Percentiles rank a stretch among this genome's conserved stretches.
phyloP scores from a whole-genome alignment of 2,113 vertebrate genomes.

The Osmerus mordax region DNA sequence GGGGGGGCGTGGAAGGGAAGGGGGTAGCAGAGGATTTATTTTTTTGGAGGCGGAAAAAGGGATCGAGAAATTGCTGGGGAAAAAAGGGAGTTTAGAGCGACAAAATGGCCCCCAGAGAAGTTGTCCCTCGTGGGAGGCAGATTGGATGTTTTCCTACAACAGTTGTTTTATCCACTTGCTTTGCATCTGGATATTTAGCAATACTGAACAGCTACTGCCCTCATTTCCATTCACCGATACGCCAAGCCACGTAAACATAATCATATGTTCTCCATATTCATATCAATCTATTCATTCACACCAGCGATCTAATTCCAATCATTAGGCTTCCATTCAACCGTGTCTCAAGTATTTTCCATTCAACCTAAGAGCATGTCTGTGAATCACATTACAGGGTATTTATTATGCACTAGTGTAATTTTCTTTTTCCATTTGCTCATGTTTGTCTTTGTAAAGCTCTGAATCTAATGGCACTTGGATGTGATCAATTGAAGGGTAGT shows the following conservation, averaged over 20 bases:
- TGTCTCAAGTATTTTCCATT: constrained; percentile 56
- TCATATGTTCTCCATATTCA: constrained; percentile 47
- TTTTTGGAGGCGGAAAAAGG: constrained; percentile 13
- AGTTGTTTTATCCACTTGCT: too few species aligned
- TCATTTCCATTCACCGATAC: constrained; percentile 37
- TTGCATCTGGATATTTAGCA: too few species aligned
- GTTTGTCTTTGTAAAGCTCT: constrained; percentile 63
- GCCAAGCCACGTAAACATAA: constrained; percentile 46
- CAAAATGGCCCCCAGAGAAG: too few species aligned
- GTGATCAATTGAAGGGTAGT: constrained; percentile 54
- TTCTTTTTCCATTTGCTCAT: constrained; percentile 46
- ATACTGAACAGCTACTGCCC: constrained; percentile 43
- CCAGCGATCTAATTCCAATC: constrained; percentile 56
- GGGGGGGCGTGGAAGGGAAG: constrained; percentile 14
- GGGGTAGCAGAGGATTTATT: background rate
- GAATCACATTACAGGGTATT: constrained; percentile 55
- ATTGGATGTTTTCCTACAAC: too few species aligned
- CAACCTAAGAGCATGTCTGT: constrained; percentile 44
- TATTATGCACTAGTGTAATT: constrained; percentile 57
- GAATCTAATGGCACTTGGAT: constrained; percentile 57
- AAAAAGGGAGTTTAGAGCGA: too few species aligned
- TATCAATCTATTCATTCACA: constrained; percentile 43
- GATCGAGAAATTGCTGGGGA: background rate
- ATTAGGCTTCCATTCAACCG: constrained; percentile 56
- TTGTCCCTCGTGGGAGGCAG: too few species aligned